A percentile compares a stretch with the other conserved stretches of the same genome.
Evolutionary conservation across 2,113 vertebrate genomes (phyloP).

Genomic region (Bucco capensis): DNA sequence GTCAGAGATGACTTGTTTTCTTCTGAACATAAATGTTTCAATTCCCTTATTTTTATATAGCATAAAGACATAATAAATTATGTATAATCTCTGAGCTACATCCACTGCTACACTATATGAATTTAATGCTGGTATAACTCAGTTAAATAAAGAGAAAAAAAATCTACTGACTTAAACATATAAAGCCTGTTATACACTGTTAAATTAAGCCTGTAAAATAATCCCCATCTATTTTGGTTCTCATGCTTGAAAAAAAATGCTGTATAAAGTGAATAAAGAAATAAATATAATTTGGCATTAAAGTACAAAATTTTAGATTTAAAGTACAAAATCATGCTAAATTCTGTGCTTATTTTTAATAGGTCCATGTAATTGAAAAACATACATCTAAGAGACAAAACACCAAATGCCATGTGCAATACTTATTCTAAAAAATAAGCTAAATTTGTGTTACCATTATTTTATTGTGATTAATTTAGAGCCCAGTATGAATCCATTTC

Average conservation of each 20-base stretch:
- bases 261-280: not conserved
- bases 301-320: not conserved
- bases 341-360: not conserved
- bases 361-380: not conserved
- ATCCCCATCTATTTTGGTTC: not conserved
- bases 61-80: not conserved
- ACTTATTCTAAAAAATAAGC: not conserved
- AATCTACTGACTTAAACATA: not conserved
- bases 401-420: not conserved
- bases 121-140: not conserved
- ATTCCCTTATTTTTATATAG: conserved; percentile 2
- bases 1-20: not conserved
- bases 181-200: not conserved
- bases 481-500: not conserved
- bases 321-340: not conserved
- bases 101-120: not conserved
- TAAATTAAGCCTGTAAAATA: not conserved
- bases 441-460: not conserved
- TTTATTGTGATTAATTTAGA: not conserved
- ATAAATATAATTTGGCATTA: not conserved
- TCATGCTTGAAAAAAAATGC: not conserved
- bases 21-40: not conserved
- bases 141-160: conserved; percentile 17
- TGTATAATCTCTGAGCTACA: not conserved
- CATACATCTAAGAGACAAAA: not conserved